A percentile compares a stretch with the other conserved stretches of the same genome.
These are phyloP conservation scores for Perca fluviatilis DNA, from an alignment of 2,113 vertebrate genomes.

Conservation along the genomic window DNA sequence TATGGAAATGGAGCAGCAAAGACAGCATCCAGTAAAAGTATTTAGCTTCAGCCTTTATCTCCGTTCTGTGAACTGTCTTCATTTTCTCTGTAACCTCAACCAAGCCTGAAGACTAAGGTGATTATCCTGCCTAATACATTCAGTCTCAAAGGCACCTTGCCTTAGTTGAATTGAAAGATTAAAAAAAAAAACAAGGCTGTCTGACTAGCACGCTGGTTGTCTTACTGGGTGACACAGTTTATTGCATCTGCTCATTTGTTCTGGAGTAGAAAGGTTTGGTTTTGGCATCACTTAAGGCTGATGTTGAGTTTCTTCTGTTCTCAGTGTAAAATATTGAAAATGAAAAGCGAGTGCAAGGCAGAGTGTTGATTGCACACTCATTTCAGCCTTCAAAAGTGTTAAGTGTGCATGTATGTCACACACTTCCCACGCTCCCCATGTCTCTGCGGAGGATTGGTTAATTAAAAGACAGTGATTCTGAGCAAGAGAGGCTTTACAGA, in stretches of 20 bases:
- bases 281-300: conserved; percentile 18
- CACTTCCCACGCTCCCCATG: conserved; percentile 65
- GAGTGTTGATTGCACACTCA: neutral
- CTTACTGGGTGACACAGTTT: neutral
- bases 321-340: neutral
- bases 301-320: neutral
- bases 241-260: conserved; percentile 41
- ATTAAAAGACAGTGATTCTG: conserved; percentile 71
- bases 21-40: conserved; percentile 29
- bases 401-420: conserved; percentile 41
- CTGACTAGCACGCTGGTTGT: conserved; percentile 6
- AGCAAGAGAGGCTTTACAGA: conserved; percentile 54
- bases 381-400: conserved; percentile 17
- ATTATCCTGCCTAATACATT: conserved; percentile 56
- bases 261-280: conserved; percentile 13
- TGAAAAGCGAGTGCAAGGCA: conserved; percentile 1
- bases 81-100: conserved; percentile 33
- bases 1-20: conserved; percentile 12
- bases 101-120: conserved; percentile 43
- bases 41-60: conserved; percentile 30
- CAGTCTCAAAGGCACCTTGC: conserved; percentile 64
- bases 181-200: conserved; percentile 10
- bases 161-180: conserved; percentile 33
- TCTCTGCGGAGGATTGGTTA: conserved; percentile 61
- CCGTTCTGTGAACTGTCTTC: conserved; percentile 45